These are phyloP conservation scores for Melangyna quadrimaculata DNA, from an alignment of 2,888 invertebrate species.

Conservation along the genomic window DNA sequence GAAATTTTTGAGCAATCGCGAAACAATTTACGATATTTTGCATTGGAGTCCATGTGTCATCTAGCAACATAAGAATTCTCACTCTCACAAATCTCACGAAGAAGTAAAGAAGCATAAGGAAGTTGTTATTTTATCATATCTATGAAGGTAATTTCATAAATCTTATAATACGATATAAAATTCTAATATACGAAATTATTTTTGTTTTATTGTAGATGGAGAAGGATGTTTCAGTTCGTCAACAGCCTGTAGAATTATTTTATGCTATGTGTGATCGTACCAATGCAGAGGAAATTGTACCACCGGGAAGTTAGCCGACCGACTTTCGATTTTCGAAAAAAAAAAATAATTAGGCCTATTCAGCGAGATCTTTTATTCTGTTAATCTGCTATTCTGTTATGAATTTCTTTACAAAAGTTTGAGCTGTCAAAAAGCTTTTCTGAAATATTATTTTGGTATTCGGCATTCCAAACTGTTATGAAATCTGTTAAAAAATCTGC, in stretches of 20 bases:
- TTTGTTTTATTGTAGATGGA: slow-evolving; percentile 88
- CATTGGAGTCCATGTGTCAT: slow-evolving; percentile 99
- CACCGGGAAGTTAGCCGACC: too few relatives aligned
- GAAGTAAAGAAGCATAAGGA: slow-evolving; percentile 99
- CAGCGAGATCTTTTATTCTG: too few relatives aligned
- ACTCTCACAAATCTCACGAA: too few relatives aligned
- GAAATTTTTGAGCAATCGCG: slow-evolving; percentile 97
- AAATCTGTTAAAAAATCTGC: too few relatives aligned
- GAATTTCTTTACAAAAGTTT: too few relatives aligned
- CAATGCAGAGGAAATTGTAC: slow-evolving; percentile 99
- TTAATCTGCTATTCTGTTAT: too few relatives aligned
- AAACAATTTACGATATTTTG: slow-evolving; percentile 98
- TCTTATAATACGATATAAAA: not conserved
- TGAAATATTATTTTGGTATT: too few relatives aligned
- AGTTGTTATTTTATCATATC: slow-evolving; percentile 98
- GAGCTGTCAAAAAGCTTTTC: too few relatives aligned
- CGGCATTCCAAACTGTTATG: too few relatives aligned
- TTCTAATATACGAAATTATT: not conserved
- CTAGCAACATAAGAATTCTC: slow-evolving; percentile 99
- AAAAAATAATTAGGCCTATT: too few relatives aligned
- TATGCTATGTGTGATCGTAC: slow-evolving; percentile 99
- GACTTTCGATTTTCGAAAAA: too few relatives aligned
- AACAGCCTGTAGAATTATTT: slow-evolving; percentile 97
- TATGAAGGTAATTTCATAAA: slow-evolving; percentile 87
- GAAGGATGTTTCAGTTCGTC: slow-evolving; percentile 98